A percentile compares a stretch with the other conserved stretches of the same genome.
phyloP scores from a whole-genome alignment of 2,113 vertebrate species.

The Dryoscopus gambensis region DNA sequence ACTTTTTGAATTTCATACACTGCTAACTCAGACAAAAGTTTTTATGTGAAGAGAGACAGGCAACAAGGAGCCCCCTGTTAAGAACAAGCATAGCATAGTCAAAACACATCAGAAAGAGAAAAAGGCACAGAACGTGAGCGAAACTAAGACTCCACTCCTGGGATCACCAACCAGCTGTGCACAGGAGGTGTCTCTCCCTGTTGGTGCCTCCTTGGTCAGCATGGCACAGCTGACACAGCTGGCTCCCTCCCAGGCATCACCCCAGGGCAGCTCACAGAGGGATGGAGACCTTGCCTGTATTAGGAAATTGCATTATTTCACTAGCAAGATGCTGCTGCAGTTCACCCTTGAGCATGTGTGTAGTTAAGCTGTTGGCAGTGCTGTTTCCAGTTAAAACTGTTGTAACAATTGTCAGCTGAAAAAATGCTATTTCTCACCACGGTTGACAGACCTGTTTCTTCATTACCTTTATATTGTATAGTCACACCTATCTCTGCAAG shows the following conservation, averaged over 20 bases:
- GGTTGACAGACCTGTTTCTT: not conserved
- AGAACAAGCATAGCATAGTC: not conserved
- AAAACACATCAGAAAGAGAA: not conserved
- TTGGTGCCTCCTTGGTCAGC: not conserved
- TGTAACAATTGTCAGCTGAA: not conserved
- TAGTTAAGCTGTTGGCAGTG: not conserved
- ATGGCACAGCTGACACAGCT: not conserved
- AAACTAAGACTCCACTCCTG: not conserved
- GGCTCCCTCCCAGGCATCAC: not conserved
- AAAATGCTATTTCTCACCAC: not conserved
- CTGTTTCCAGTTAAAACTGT: not conserved
- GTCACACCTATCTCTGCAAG: not conserved
- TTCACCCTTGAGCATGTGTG: not conserved
- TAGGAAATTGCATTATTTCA: not conserved
- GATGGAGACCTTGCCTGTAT: not conserved
- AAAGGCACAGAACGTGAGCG: not conserved
- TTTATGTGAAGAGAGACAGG: not conserved
- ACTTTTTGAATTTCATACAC: not conserved
- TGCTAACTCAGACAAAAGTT: not conserved
- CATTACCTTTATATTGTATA: not conserved
- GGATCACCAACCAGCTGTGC: not conserved
- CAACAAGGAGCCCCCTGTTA: not conserved
- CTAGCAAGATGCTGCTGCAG: not conserved
- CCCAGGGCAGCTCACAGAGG: not conserved
- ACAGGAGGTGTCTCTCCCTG: not conserved